Conservation (phyloP, 2,888 invertebrate species). For the Limnephilus marmoratus region DNA sequence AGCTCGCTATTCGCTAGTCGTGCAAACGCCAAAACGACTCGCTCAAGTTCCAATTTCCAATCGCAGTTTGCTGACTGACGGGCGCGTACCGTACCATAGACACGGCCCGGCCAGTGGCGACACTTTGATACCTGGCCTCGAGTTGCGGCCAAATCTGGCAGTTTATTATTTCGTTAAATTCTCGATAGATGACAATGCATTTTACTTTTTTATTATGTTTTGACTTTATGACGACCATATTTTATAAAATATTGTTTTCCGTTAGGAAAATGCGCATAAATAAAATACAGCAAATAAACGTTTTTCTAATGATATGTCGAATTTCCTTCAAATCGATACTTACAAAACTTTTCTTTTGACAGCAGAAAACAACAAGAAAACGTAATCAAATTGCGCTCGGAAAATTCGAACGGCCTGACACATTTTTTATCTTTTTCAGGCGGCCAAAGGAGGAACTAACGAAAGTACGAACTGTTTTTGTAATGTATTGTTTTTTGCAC, state of each 20-base stretch:
- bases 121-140: constrained; percentile 29
- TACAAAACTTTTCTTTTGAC: background rate
- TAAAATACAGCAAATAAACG: background rate
- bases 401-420: background rate
- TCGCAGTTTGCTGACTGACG: constrained; percentile 11
- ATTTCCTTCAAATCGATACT: background rate
- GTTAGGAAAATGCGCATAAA: background rate
- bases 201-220: background rate
- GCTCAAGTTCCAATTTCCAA: constrained; percentile 27
- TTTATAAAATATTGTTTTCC: background rate
- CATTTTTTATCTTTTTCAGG: background rate
- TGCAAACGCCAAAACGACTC: background rate
- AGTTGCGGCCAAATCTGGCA: constrained; percentile 11
- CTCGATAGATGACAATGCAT: constrained; percentile 49
- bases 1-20: constrained; percentile 36
- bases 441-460: background rate
- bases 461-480: background rate
- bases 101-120: constrained; percentile 52
- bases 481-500: background rate
- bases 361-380: background rate
- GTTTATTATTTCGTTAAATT: constrained; percentile 36
- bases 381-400: background rate
- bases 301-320: background rate
- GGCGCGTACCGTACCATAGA: constrained; percentile 42
- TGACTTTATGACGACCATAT: background rate